Percentiles rank a stretch among this genome's conserved stretches.
phyloP scores from a whole-genome alignment of 2,113 vertebrate species.

The Trematocara macrostoma region DNA sequence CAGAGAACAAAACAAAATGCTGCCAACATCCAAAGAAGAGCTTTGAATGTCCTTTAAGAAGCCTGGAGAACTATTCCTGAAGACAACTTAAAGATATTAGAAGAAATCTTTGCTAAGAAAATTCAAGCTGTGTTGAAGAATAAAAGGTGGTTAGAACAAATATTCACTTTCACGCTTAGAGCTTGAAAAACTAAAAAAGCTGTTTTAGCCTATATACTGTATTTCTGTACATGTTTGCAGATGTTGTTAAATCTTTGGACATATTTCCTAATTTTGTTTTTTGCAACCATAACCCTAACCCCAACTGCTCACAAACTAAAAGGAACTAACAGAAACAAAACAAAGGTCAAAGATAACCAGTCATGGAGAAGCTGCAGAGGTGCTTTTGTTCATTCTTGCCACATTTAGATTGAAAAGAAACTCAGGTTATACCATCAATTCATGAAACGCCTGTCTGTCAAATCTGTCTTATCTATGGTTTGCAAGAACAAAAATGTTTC shows the following conservation, averaged over 20 bases:
- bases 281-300: not conserved
- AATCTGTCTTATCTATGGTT: conserved; percentile 70
- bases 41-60: not conserved
- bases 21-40: not conserved
- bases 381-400: conserved; percentile 56
- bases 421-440: conserved; percentile 60
- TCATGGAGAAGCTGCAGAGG: conserved; percentile 16
- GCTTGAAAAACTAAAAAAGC: not conserved
- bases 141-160: not conserved
- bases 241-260: not conserved
- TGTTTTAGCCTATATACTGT: not conserved
- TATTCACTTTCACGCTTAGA: not conserved
- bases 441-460: conserved; percentile 53
- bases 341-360: conserved; percentile 55
- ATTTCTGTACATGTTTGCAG: not conserved
- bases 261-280: not conserved
- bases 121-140: not conserved
- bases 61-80: not conserved
- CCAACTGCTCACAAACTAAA: not conserved
- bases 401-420: conserved; percentile 59
- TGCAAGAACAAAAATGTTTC: conserved; percentile 67
- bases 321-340: not conserved
- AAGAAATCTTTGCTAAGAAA: not conserved
- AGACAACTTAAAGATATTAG: not conserved
- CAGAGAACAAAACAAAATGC: not conserved